Evolutionary conservation across 2,797 vertebrate species (phyloP).

Genomic region (Nasua narica): DNA sequence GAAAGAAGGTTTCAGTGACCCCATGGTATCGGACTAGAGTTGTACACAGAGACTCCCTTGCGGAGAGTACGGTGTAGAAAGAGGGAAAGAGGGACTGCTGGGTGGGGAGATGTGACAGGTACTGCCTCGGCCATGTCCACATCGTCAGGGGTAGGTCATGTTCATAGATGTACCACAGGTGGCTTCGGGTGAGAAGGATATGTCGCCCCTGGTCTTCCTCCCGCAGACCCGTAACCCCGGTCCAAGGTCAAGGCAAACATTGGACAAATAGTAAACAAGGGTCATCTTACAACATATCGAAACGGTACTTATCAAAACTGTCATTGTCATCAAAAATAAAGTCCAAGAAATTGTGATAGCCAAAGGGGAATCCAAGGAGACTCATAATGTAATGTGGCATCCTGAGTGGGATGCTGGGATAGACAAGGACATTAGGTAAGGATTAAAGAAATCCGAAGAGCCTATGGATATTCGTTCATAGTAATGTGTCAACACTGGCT

Average conservation of each 20-base stretch:
- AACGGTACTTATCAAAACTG: neutral
- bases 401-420: neutral
- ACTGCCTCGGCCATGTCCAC: neutral
- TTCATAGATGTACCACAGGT: fast-evolving
- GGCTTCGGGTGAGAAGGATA: fast-evolving
- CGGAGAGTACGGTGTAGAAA: neutral
- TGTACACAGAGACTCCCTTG: neutral
- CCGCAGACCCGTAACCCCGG: neutral
- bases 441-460: neutral
- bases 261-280: fast-evolving
- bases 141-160: too few relatives aligned
- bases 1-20: neutral
- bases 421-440: neutral
- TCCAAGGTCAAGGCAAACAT: neutral
- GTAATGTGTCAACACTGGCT: neutral
- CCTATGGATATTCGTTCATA: fast-evolving
- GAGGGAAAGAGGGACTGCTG: neutral
- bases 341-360: neutral
- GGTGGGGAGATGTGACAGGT: fast-evolving
- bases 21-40: fast-evolving
- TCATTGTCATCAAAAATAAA: neutral
- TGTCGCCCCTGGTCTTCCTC: neutral
- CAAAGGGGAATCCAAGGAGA: neutral
- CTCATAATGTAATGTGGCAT: neutral
- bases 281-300: neutral